Evolutionary conservation across 2,888 invertebrate genomes (phyloP).

Genomic region (Gari tellinella): DNA sequence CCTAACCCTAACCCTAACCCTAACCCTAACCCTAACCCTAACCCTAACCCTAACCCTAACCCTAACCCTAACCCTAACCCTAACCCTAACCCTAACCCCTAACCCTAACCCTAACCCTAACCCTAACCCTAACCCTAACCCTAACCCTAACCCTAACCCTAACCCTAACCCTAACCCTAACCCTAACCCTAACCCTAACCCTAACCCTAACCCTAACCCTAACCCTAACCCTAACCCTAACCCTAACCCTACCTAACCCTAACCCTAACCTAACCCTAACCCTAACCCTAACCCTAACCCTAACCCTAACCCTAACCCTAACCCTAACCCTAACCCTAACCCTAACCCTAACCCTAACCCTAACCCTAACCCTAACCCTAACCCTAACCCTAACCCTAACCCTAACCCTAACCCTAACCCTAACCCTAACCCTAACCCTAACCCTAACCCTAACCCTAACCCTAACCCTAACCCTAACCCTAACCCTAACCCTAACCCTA

Average conservation of each 20-base stretch:
- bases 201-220: constrained; percentile 64
- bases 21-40: constrained; percentile 37
- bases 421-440: too few species aligned
- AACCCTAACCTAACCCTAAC: too few species aligned
- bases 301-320: constrained; percentile 45
- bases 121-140: constrained; percentile 55
- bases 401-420: too few species aligned
- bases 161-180: constrained; percentile 35
- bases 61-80: constrained; percentile 61
- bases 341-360: too few species aligned
- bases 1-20: constrained; percentile 62
- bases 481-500: too few species aligned
- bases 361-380: too few species aligned
- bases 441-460: too few species aligned
- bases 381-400: too few species aligned
- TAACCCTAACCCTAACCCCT: constrained; percentile 55
- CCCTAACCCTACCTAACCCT: constrained; percentile 33
- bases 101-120: constrained; percentile 59
- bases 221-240: constrained; percentile 65
- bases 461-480: too few species aligned
- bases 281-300: constrained; percentile 45
- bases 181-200: constrained; percentile 47
- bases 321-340: constrained; percentile 25
- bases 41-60: constrained; percentile 39
- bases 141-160: constrained; percentile 37